Conservation (phyloP, 2,888 invertebrate species). For the Metallyticus violacea region DNA sequence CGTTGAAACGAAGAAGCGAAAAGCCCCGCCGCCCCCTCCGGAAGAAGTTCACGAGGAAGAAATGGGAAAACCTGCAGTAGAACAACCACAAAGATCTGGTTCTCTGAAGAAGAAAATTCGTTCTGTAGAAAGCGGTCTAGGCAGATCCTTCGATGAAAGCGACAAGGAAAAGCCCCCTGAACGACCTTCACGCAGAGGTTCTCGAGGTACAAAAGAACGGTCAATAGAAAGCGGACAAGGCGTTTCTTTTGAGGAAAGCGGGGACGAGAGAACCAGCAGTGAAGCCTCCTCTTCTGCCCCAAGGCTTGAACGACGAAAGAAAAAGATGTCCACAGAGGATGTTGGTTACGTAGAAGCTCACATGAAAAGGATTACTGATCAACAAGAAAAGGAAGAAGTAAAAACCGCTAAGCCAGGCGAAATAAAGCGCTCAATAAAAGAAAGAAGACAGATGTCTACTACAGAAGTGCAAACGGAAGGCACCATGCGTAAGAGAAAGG, state of each 20-base stretch:
- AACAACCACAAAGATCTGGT: conserved; percentile 21
- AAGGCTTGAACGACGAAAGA: conserved; percentile 42
- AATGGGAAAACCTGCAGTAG: conserved; percentile 43
- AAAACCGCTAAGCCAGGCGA: conserved; percentile 46
- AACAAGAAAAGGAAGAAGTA: conserved; percentile 36
- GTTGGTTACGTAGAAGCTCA: conserved; percentile 4
- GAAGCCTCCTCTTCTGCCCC: neutral
- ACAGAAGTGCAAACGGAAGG: conserved; percentile 9
- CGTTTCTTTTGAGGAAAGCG: conserved; percentile 23
- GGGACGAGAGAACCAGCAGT: conserved; percentile 7
- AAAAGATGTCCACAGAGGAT: conserved; percentile 45
- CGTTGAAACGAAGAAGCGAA: conserved; percentile 23
- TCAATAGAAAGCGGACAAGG: conserved; percentile 16
- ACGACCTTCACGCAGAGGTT: neutral
- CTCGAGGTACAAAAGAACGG: conserved; percentile 30
- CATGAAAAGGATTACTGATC: conserved; percentile 16
- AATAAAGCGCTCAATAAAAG: conserved; percentile 33
- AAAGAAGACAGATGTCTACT: neutral
- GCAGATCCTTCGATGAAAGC: conserved; percentile 50
- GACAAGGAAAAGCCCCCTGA: conserved; percentile 39
- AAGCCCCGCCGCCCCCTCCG: conserved; percentile 24
- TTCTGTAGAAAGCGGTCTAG: conserved; percentile 28
- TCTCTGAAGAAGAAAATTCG: conserved; percentile 17
- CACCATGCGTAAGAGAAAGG: neutral
- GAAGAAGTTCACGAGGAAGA: conserved; percentile 41